Evolutionary conservation across 2,797 vertebrate species (phyloP), one percentile per base, ranked within the genome.

Genomic region (Syndactyla subalaris): DNA sequence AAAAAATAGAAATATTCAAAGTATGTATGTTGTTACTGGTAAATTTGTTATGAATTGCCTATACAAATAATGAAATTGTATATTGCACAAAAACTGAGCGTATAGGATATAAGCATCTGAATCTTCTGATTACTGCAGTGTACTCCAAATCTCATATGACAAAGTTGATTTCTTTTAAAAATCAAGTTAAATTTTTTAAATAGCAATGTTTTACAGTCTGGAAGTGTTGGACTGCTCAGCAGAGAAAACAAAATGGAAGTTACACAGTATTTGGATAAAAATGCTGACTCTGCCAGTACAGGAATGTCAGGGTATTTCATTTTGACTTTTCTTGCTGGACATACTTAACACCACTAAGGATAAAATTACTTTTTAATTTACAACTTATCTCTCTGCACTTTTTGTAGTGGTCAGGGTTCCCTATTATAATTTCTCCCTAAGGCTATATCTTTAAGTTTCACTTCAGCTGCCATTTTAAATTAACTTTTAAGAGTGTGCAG

Each of bases 401-500:
- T 91, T 93, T 93, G 72, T 93, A 93, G 88, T 90, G 93, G 87
- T 88, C 92, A 89, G 73, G 91, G 75, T 94, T 94, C 89, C 55
- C 76, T 76, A 20, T 61, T 95, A 66, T 87, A 93, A 94, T 92
- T 96, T 83, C 88, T 94, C 88, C 92, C 88, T 66, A 81, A 88
- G 89, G 93, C 65, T 93, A 1, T 86, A 88, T 95, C 95, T 91
- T 93, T 74, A 92, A 74, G 54, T 95, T 96, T 90, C 91, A 75
- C 81, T 95, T 88, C 77, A 94, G 89, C 91, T 96, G 94, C 83
- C 85, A 89, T 92, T 95, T 96, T 93, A 97, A 97, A 96, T 96
- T 96, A 94, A 94, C 89, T 96, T 94, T 95, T 93, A 95, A 95
- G 91, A 92, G 83, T 52, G 62, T 94, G 92, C 94, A 77, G 91